phyloP scores from a whole-genome alignment of 2,797 vertebrate genomes.

The Babyrousa celebensis region DNA sequence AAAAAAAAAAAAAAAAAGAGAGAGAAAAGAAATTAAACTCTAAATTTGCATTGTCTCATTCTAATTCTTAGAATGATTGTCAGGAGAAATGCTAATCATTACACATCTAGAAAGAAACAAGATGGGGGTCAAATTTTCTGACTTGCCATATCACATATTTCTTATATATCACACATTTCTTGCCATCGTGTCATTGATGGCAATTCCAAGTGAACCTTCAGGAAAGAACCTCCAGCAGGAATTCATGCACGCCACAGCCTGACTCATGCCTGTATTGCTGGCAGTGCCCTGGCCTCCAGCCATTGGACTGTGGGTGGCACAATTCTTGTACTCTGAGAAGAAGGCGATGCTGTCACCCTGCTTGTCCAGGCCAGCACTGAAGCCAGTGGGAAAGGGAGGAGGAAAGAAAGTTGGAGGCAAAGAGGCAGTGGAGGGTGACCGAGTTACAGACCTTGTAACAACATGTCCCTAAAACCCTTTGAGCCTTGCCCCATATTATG shows the following conservation, averaged over 20 bases:
- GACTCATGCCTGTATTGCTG: slow-evolving; percentile 55
- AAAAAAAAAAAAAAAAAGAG: no score
- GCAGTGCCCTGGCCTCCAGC: slow-evolving; percentile 72
- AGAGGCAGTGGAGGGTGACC: slow-evolving; percentile 10
- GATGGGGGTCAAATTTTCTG: neutral
- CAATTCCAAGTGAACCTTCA: neutral
- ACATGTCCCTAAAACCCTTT: neutral
- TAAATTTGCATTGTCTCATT: slow-evolving; percentile 44
- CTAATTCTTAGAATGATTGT: neutral
- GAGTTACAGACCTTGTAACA: neutral
- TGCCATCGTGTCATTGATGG: neutral
- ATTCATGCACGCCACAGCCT: slow-evolving; percentile 30
- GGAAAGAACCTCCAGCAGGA: slow-evolving; percentile 64
- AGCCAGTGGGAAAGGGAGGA: slow-evolving; percentile 36
- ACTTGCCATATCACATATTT: neutral
- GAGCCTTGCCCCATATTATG: neutral
- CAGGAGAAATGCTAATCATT: neutral
- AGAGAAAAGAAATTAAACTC: neutral
- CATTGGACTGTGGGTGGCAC: slow-evolving; percentile 82
- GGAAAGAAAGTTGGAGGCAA: slow-evolving; percentile 18
- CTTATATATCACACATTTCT: neutral
- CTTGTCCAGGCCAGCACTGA: slow-evolving; percentile 45
- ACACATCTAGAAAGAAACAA: neutral
- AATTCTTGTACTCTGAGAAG: slow-evolving; percentile 77
- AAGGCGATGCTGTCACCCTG: slow-evolving; percentile 67